phyloP scores from a whole-genome alignment of 2,888 invertebrate genomes.

The Sphaerophoria rueppellii region DNA sequence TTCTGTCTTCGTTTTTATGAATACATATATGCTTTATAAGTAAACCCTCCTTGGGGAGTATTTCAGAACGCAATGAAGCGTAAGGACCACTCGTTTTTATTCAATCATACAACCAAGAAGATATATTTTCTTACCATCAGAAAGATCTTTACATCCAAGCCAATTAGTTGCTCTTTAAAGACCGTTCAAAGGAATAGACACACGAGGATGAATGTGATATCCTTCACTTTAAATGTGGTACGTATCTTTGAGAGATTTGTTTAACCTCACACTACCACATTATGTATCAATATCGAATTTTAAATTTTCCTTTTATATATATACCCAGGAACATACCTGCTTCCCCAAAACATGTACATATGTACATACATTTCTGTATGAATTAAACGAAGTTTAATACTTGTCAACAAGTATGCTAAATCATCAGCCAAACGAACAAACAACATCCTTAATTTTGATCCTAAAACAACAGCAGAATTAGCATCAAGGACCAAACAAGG shows the following conservation, averaged over 20 bases:
- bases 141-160: not conserved
- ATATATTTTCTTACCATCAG: too few relatives aligned
- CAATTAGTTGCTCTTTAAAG: conserved; percentile 28
- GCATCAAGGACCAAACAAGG: not conserved
- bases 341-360: not conserved
- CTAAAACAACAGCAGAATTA: not conserved
- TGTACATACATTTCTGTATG: not conserved
- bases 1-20: too few relatives aligned
- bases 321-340: too few relatives aligned
- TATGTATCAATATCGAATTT: conserved; percentile 8
- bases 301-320: not conserved
- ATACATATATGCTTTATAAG: too few relatives aligned
- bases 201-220: not conserved
- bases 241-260: not conserved
- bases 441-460: conserved; percentile 20
- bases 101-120: too few relatives aligned
- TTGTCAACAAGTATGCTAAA: conserved; percentile 5
- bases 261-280: not conserved
- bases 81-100: too few relatives aligned
- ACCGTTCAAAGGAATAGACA: not conserved
- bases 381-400: conserved; percentile 17
- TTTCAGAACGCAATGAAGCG: too few relatives aligned
- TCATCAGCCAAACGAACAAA: conserved; percentile 14
- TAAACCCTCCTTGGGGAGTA: too few relatives aligned
- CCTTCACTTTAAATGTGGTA: not conserved